phyloP scores from a whole-genome alignment of 2,113 vertebrate species.

The Oncorhynchus masou region DNA sequence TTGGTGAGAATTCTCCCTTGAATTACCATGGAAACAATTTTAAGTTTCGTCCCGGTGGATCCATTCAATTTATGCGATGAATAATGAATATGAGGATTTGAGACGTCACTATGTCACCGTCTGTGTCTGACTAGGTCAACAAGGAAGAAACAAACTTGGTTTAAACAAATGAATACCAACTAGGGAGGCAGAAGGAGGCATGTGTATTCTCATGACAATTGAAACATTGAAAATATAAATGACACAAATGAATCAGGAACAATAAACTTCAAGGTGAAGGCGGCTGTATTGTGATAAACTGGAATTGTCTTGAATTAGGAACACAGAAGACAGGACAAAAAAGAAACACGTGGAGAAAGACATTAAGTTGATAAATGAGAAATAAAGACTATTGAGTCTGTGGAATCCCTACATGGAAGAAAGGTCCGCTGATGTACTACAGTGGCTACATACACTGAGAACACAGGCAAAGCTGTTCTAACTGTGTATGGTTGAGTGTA shows the following conservation, averaged over 20 bases:
- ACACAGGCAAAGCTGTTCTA: neutral
- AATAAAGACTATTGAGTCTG: neutral
- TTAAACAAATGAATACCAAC: neutral
- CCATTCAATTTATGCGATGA: slow-evolving; percentile 54
- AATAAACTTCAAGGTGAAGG: neutral
- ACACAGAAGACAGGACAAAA: neutral
- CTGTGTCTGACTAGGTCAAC: slow-evolving; percentile 38
- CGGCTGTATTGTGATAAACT: neutral
- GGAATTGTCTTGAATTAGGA: neutral
- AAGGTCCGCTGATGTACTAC: neutral
- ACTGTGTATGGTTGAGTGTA: too few species aligned
- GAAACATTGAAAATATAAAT: neutral
- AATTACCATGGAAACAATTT: slow-evolving; percentile 74
- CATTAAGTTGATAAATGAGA: neutral
- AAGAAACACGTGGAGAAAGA: neutral
- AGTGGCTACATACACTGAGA: neutral
- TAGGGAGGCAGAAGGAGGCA: neutral
- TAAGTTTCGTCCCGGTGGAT: slow-evolving; percentile 46
- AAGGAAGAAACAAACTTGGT: neutral
- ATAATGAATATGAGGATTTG: slow-evolving; percentile 45
- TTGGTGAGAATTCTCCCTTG: slow-evolving; percentile 29
- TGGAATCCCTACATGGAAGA: neutral
- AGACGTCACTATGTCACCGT: slow-evolving; percentile 32
- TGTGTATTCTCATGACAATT: neutral
- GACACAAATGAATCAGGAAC: neutral